Base-by-base conservation (phyloP, 2,888 invertebrate genomes). In the Drosophila nr. perissopoda region DNA sequence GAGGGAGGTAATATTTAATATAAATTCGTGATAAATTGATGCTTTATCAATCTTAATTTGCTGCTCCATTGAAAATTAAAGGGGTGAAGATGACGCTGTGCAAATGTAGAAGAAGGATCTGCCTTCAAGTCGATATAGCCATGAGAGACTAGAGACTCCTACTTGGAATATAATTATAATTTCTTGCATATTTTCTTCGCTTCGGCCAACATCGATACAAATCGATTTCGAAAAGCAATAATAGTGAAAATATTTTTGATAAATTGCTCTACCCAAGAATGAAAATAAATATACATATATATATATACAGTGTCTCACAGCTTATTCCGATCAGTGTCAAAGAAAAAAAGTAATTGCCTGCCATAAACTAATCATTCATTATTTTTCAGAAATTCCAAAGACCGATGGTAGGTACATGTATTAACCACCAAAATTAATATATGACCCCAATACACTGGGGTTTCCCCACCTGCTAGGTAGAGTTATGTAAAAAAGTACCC, bases 171-270 rank as follows among this genome's bases (percentile, higher is more conserved):
- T 21, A 1, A 21, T 13, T 6, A 3, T 21, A 3, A 42, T 21
- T 21, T 21, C 6, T 21, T 13, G 21, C 13, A 21, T 1, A 13
- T 42, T 16, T 16, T 36, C 36, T 16, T 36, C 16, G 7, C 2
- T 16, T 36, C 2, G 6, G 6, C 6, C 6, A 11, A 16, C 0
- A 31, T 31, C 31, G 27, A 27, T 27, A n/a, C 40, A 40, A n/a
- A 0, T 8, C 4, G 5, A 40, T n/a, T n/a, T n/a, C 1, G 0
- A 6, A n/a, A 0, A n/a, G 5, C 10, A 11, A 42, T n/a, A n/a
- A 6, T n/a, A 1, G 5, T n/a, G 1, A 2, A 10, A n/a, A n/a
- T 42, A n/a, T 42, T 13, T 21, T 13, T 6, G 42, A 13, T 42
- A 1, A 3, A 21, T 46, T 21, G 13, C 7, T 46, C 21, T 13